Percentiles rank a stretch among this genome's conserved stretches.
phyloP scores from a whole-genome alignment of 1,140 invertebrate species.

The Campodea augens region DNA sequence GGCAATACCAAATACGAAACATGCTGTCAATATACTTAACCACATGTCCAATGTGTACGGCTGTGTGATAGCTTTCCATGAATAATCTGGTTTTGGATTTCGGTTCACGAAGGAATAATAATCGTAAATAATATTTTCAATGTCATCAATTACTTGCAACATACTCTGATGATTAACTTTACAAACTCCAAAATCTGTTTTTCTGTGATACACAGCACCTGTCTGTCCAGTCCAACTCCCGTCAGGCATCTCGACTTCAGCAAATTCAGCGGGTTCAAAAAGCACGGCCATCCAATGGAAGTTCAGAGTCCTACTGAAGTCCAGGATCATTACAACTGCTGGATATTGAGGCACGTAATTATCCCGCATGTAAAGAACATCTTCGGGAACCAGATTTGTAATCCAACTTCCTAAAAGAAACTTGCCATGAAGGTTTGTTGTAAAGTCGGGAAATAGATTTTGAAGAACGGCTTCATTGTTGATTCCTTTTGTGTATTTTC shows the following conservation, averaged over 20 bases:
- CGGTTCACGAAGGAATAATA: neutral
- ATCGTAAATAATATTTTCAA: neutral
- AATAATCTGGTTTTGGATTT: neutral
- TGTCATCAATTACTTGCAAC: neutral
- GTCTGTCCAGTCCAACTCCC: neutral
- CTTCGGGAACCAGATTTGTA: too few species aligned
- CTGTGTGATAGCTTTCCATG: neutral
- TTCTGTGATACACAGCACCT: neutral
- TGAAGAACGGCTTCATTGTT: too few species aligned
- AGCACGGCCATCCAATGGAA: too few species aligned
- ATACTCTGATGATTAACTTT: neutral
- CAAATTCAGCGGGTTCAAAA: too few species aligned
- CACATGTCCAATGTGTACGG: neutral
- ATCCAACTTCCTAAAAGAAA: too few species aligned
- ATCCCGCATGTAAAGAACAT: too few species aligned
- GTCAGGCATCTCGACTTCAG: neutral
- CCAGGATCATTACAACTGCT: too few species aligned
- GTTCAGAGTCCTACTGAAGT: too few species aligned
- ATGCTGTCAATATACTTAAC: neutral
- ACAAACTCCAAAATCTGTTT: neutral
- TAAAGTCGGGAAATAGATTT: too few species aligned
- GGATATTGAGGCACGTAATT: too few species aligned
- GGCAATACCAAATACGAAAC: neutral
- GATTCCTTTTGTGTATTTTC: too few species aligned
- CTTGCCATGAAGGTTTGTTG: too few species aligned